These are phyloP conservation scores for Lycopodina hypogea DNA, from an alignment of 37 sponge, comb jelly and placozoan genomes.

Conservation along the genomic window DNA sequence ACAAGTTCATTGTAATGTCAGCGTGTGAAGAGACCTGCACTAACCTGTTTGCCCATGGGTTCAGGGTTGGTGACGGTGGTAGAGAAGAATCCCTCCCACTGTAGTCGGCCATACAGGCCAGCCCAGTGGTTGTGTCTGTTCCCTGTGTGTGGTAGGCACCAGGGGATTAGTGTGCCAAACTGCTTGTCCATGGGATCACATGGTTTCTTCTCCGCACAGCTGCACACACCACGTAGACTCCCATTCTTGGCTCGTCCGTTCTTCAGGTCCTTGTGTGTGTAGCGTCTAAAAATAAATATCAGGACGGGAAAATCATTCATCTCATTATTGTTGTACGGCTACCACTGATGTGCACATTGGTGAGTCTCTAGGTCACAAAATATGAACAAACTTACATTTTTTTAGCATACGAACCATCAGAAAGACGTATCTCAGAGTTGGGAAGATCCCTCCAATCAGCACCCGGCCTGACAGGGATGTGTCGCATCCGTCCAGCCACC, in stretches of 20 bases:
- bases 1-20: not conserved
- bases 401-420: constrained; percentile 77
- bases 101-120: constrained; percentile 86
- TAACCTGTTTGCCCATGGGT: constrained; percentile 95
- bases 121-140: constrained; percentile 94
- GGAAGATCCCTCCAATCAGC: constrained; percentile 96
- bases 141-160: constrained; percentile 96
- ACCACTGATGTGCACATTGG: not conserved
- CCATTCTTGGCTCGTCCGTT: constrained; percentile 59
- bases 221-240: constrained; percentile 75
- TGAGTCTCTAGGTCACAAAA: not conserved
- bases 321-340: not conserved
- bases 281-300: constrained; percentile 36
- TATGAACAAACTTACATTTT: constrained; percentile 57
- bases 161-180: constrained; percentile 86
- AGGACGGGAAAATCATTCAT: not conserved
- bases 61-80: constrained; percentile 96
- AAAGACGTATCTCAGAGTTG: constrained; percentile 71
- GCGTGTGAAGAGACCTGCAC: too few species aligned
- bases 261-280: constrained; percentile 76
- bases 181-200: constrained; percentile 90
- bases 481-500: constrained; percentile 78
- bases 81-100: constrained; percentile 92
- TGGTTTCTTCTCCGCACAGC: constrained; percentile 69
- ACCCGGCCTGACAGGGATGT: constrained; percentile 84